A percentile compares a stretch with the other conserved stretches of the same genome.
Conservation (phyloP, 2,113 vertebrate genomes). For the Tichodroma muraria region DNA sequence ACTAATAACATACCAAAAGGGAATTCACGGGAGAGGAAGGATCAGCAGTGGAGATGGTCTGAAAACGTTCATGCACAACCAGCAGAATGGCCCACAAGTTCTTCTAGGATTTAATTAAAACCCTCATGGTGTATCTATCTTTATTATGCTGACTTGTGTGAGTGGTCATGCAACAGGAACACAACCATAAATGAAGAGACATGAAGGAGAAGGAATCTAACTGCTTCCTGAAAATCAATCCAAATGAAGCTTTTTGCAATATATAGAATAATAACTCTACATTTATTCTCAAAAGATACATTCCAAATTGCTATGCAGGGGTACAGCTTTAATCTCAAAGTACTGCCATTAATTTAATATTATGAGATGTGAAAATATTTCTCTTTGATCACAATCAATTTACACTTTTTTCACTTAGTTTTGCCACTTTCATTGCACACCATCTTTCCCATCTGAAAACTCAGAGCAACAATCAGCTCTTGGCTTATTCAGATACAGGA, state of each 20-base stretch:
- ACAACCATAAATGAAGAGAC: not conserved
- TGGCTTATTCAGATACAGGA: not conserved
- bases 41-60: not conserved
- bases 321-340: not conserved
- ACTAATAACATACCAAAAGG: not conserved
- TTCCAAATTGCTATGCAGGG: not conserved
- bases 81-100: not conserved
- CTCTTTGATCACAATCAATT: not conserved
- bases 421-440: not conserved
- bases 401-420: not conserved
- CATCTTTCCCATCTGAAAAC: not conserved
- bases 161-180: not conserved
- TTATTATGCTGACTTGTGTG: not conserved
- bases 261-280: not conserved
- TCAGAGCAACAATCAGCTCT: not conserved
- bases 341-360: not conserved
- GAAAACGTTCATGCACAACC: not conserved
- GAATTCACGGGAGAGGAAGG: not conserved
- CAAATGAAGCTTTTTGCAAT: not conserved
- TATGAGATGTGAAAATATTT: not conserved
- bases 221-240: not conserved
- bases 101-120: not conserved
- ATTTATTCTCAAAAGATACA: not conserved
- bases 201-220: not conserved
- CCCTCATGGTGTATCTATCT: not conserved